phyloP scores from a whole-genome alignment of 2,797 vertebrate species.

The Gymnodraco acuticeps region DNA sequence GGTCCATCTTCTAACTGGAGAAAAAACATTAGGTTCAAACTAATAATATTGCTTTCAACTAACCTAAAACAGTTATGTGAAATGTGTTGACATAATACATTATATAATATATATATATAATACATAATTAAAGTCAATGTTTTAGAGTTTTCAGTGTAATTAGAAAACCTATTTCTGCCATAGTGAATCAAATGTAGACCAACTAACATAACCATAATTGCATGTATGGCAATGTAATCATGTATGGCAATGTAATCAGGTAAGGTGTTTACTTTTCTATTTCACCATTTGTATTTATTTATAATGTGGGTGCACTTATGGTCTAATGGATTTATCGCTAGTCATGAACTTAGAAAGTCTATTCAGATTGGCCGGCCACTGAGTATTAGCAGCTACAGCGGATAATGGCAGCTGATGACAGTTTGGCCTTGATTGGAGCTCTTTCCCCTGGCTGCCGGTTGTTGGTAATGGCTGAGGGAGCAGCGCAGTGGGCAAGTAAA shows the following conservation, averaged over 20 bases:
- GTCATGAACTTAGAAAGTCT: conserved; percentile 58
- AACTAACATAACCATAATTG: not conserved
- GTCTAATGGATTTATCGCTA: conserved; percentile 33
- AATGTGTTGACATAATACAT: no score
- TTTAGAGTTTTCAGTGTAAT: no score
- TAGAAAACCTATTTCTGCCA: not conserved
- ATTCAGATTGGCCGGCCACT: conserved; percentile 47
- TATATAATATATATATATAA: no score
- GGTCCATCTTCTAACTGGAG: no score
- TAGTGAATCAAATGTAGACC: not conserved
- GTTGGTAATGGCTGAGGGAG: conserved; percentile 73
- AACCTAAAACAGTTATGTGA: no score
- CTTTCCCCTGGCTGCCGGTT: conserved; percentile 57
- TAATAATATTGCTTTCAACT: no score
- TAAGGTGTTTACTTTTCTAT: conserved; percentile 20
- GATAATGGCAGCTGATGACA: conserved; percentile 68
- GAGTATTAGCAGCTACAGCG: conserved; percentile 52
- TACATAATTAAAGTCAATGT: no score
- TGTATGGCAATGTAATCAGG: not conserved
- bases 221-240: not conserved
- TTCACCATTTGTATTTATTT: conserved; percentile 13
- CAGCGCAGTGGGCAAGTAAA: conserved; percentile 66
- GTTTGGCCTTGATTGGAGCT: conserved; percentile 61
- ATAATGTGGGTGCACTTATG: conserved; percentile 25
- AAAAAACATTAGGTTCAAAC: no score